Evolutionary conservation across 2,797 vertebrate genomes (phyloP), one percentile per base, ranked within the genome.

Genomic region (Aphelocoma californica): DNA sequence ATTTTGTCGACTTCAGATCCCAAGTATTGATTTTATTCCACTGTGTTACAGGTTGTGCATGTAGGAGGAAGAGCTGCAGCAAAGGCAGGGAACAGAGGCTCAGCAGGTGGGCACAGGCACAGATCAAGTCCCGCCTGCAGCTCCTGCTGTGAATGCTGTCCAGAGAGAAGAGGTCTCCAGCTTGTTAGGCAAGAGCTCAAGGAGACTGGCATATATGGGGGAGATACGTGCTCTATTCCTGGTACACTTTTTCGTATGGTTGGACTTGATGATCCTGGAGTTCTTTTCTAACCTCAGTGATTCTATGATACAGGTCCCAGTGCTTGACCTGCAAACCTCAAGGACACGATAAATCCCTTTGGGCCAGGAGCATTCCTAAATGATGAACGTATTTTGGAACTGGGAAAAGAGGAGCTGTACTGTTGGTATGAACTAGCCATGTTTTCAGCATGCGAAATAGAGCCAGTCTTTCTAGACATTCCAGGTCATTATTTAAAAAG

Each of bases 171-270:
- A 56, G 36, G 7, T 20, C 15, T 87, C 26, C 50, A 44, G 24
- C 14, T 50, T 45, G 50, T 0, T 4, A 84, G 48, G 45, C 61
- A 69, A 71, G 11, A 56, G n/a, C 23, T 29, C 24, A 45, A 28
- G 25, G 19, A 61, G 5, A 26, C 53, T 58, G 32, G 28, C 12
- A 38, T 0, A 0, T 5, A 47, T 36, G 3, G 5, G 18, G 38
- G 19, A 66, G 21, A 54, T 62, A 4, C 8, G 4, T 69, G 71
- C 42, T 51, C n/a, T 48, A 2, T 53, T 36, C 28, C 4, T 61
- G 19, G 28, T 62, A 61, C 8, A 34, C 6, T 38, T 83, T 28
- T 24, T 21, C 10, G 4, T 14, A 21, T 1, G 14, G 32, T 8
- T 38, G 32, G 36, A 50, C n/a, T 51, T 64, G 32, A 12, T n/a